Evolutionary conservation across 2,888 invertebrate species (phyloP).

Genomic region (Phengaris alcon): DNA sequence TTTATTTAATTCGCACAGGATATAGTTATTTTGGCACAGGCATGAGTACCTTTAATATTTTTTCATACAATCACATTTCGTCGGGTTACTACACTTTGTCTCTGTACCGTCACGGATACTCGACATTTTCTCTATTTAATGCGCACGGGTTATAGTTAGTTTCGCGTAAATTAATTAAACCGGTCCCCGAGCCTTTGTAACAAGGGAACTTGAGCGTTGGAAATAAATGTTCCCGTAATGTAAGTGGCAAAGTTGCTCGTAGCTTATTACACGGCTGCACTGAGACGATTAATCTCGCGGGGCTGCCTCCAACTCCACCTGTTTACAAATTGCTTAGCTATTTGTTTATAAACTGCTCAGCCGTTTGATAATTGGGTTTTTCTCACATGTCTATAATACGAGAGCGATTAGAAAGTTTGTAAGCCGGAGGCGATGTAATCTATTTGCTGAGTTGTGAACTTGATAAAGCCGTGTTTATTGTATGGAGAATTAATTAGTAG

Average conservation of each 20-base stretch:
- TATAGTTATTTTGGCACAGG: constrained; percentile 48
- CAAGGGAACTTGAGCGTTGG: constrained; percentile 66
- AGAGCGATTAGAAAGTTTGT: not conserved
- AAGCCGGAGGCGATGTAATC: too few relatives aligned
- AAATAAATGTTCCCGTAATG: constrained; percentile 75
- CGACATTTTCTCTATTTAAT: constrained; percentile 28
- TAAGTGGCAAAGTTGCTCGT: constrained; percentile 73
- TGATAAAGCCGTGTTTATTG: too few relatives aligned
- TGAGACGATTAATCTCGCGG: constrained; percentile 64
- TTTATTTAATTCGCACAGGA: not conserved
- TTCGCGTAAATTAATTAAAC: constrained; percentile 69
- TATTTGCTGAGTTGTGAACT: too few relatives aligned
- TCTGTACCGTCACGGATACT: not conserved
- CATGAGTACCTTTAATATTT: too few relatives aligned
- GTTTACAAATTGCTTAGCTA: constrained; percentile 53
- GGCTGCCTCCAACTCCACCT: constrained; percentile 50
- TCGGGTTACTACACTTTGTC: not conserved
- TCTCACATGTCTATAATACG: constrained; percentile 33
- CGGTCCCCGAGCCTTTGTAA: constrained; percentile 55
- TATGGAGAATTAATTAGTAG: too few relatives aligned
- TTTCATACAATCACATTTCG: too few relatives aligned
- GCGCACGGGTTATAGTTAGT: constrained; percentile 37
- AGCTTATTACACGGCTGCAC: constrained; percentile 61
- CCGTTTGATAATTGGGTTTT: constrained; percentile 37
- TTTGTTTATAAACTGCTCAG: constrained; percentile 31